Percentiles rank a stretch among this genome's conserved stretches.
These are phyloP conservation scores for Onychorhynchus coronatus DNA, from an alignment of 2,113 vertebrate genomes.

Conservation along the genomic window DNA sequence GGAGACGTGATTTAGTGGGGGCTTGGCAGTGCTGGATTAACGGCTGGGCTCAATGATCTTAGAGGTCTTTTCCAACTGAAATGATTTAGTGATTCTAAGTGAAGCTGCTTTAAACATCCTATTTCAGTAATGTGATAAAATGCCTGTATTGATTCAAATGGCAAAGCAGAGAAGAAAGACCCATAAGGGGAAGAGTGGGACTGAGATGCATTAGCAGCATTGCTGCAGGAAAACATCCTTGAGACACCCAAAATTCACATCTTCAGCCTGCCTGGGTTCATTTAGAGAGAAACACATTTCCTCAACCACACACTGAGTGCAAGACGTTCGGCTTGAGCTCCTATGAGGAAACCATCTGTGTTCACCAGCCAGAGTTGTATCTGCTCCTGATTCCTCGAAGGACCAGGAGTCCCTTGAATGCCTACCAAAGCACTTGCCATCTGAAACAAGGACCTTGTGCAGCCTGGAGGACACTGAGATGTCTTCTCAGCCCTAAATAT, in stretches of 20 bases:
- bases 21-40: not conserved
- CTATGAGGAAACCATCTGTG: not conserved
- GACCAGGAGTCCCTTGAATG: not conserved
- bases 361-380: not conserved
- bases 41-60: not conserved
- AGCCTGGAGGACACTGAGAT: not conserved
- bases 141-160: not conserved
- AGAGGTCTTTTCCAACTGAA: not conserved
- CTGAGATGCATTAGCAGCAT: conserved; percentile 3
- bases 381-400: not conserved
- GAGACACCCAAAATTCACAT: not conserved
- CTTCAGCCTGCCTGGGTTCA: not conserved
- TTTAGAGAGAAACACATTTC: not conserved
- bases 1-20: not conserved
- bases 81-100: not conserved
- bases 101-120: not conserved
- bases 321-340: fast-evolving
- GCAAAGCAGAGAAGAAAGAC: not conserved
- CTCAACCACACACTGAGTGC: fast-evolving
- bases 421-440: not conserved
- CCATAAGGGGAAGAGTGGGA: not conserved
- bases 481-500: not conserved
- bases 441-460: not conserved
- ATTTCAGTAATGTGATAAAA: not conserved
- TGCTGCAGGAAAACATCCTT: not conserved